phyloP scores from a whole-genome alignment of 2,113 vertebrate genomes.

The Mustela lutreola region DNA sequence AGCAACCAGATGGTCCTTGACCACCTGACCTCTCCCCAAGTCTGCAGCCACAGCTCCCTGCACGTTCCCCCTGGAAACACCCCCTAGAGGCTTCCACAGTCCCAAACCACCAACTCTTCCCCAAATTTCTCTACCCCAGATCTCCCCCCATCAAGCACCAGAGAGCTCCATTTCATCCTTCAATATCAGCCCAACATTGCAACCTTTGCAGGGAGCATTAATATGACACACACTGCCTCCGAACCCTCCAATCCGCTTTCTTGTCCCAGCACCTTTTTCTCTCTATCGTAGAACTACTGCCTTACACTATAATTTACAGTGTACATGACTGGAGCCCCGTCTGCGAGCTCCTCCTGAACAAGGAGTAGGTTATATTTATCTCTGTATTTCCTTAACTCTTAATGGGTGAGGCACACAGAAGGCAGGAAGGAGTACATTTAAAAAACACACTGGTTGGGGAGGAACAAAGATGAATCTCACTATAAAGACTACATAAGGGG shows the following conservation, averaged over 20 bases:
- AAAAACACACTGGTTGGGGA: background rate
- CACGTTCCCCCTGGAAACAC: accelerated
- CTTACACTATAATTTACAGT: background rate
- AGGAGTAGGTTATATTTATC: background rate
- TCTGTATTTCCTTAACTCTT: background rate
- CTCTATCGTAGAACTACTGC: background rate
- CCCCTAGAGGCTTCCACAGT: background rate
- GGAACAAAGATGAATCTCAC: background rate
- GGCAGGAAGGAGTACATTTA: background rate
- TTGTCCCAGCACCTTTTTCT: background rate
- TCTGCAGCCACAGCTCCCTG: background rate
- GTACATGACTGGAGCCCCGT: no score
- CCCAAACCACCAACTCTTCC: background rate
- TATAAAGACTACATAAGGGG: background rate
- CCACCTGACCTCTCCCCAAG: background rate
- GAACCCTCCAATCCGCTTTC: background rate
- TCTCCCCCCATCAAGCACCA: background rate
- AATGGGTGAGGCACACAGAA: background rate
- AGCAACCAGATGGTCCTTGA: background rate
- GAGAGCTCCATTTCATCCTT: background rate
- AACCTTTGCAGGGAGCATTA: background rate
- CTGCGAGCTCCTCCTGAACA: background rate
- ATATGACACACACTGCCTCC: background rate
- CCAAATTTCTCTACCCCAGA: background rate
- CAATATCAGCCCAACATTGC: background rate